Percentiles rank a stretch among this genome's conserved stretches.
These are phyloP conservation scores for Amphiduros pacificus DNA, from an alignment of 2,888 invertebrate species.

Conservation along the genomic window DNA sequence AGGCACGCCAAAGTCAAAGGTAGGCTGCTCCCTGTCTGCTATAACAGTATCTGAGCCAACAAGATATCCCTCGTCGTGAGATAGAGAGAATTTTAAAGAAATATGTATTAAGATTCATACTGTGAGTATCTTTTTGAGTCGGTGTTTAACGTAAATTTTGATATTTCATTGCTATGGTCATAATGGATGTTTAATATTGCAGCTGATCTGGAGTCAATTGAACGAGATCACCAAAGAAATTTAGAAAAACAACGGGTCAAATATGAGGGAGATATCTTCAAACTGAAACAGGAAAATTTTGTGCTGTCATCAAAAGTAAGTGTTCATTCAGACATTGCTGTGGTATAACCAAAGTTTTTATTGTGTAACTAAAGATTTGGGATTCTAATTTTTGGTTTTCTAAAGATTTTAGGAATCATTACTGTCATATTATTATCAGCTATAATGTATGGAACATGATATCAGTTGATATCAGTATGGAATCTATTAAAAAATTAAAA, in stretches of 20 bases:
- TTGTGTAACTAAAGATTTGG: background rate
- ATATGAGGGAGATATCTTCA: conserved; percentile 47
- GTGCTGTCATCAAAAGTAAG: conserved; percentile 53
- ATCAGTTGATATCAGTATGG: background rate
- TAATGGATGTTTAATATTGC: conserved; percentile 12
- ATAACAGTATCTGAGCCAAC: too few species aligned
- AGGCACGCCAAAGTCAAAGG: conserved; percentile 33
- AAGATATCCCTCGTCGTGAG: too few species aligned
- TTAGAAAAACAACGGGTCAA: conserved; percentile 41
- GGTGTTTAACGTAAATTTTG: too few species aligned
- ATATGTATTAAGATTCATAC: too few species aligned
- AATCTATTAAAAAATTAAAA: background rate
- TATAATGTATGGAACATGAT: too few species aligned
- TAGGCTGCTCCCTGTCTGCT: conserved; percentile 8
- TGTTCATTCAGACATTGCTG: background rate
- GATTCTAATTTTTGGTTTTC: background rate
- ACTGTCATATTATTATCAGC: too few species aligned
- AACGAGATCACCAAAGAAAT: conserved; percentile 35
- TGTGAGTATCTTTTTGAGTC: too few species aligned
- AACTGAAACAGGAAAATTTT: conserved; percentile 55
- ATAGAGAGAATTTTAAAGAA: too few species aligned
- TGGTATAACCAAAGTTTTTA: background rate
- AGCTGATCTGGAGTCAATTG: conserved; percentile 37
- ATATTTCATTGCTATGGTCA: too few species aligned
- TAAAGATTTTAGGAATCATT: background rate